These are phyloP conservation scores for Catagonus wagneri DNA, from an alignment of 2,113 vertebrate species.

Conservation along the genomic window DNA sequence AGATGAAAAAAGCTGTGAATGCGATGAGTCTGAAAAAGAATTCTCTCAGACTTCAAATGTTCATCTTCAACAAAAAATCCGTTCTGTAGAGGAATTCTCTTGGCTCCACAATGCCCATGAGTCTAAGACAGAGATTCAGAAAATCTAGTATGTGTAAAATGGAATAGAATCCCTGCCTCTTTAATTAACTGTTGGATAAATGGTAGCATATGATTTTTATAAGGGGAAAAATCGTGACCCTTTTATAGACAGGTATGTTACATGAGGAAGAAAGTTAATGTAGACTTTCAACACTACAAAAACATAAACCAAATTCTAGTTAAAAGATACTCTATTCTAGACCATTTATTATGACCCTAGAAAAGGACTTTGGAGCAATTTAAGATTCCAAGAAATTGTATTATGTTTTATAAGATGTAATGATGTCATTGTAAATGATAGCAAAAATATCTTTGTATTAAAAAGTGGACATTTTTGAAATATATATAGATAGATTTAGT, in stretches of 20 bases:
- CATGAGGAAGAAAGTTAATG: slow-evolving; percentile 29
- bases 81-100: slow-evolving; percentile 34
- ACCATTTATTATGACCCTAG: not conserved
- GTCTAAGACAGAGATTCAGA: slow-evolving; percentile 56
- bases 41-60: slow-evolving; percentile 48
- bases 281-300: slow-evolving; percentile 6
- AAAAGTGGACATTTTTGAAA: slow-evolving; percentile 31
- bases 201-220: not conserved
- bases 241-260: slow-evolving; percentile 5
- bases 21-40: slow-evolving; percentile 51
- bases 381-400: not conserved
- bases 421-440: not conserved
- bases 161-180: not conserved
- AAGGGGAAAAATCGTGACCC: not conserved
- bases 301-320: slow-evolving; percentile 42
- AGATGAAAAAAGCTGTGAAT: slow-evolving; percentile 68
- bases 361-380: not conserved
- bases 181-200: slow-evolving; percentile 9
- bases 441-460: slow-evolving; percentile 58
- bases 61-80: slow-evolving; percentile 57
- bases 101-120: slow-evolving; percentile 65
- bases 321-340: not conserved
- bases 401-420: slow-evolving; percentile 15
- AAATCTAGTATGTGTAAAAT: slow-evolving; percentile 51
- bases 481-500: not conserved